These are phyloP conservation scores for Meiosimyza decipiens DNA, from an alignment of 2,888 invertebrate species.

Conservation along the genomic window DNA sequence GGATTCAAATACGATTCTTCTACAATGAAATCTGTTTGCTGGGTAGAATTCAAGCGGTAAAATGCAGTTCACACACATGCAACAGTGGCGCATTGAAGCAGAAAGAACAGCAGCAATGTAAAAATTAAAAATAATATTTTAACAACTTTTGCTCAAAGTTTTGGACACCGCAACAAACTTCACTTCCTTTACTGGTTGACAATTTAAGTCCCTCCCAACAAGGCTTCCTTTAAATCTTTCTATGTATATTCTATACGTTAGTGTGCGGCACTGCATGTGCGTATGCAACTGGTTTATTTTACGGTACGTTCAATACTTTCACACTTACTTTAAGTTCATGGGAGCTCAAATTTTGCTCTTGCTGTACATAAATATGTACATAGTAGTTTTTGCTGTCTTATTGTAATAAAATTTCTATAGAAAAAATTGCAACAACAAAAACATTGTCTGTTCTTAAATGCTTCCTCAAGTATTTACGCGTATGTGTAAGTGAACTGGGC, in stretches of 20 bases:
- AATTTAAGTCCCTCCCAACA: no score
- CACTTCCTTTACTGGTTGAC: no score
- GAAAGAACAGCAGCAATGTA: no score
- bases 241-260: background rate
- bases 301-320: constrained; percentile 25
- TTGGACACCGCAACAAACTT: no score
- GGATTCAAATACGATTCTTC: no score
- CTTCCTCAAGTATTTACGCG: constrained; percentile 17
- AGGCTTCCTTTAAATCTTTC: no score
- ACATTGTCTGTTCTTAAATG: constrained; percentile 13
- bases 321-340: constrained; percentile 15
- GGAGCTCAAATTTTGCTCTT: constrained; percentile 20
- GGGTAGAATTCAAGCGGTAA: no score
- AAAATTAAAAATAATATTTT: no score
- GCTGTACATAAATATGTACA: background rate
- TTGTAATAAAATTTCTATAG: background rate
- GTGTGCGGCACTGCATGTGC: background rate
- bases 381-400: background rate
- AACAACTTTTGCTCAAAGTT: no score
- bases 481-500: background rate
- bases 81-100: no score
- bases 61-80: no score
- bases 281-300: constrained; percentile 5
- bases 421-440: background rate
- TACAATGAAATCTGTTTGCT: no score